These are phyloP conservation scores for Notarius quadriscutis DNA, from an alignment of 2,113 vertebrate species.

Conservation along the genomic window DNA sequence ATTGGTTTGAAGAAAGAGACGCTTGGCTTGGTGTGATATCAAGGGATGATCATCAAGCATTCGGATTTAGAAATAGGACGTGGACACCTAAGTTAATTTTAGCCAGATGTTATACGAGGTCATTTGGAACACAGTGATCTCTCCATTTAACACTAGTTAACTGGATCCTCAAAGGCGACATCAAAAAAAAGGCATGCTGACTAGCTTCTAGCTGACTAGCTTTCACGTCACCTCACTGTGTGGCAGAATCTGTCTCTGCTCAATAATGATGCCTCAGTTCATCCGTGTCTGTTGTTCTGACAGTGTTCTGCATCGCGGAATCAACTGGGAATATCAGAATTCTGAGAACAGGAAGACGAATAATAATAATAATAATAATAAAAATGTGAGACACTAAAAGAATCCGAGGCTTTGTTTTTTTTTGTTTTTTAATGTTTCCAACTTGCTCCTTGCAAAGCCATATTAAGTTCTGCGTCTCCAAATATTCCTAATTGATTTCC, in stretches of 20 bases:
- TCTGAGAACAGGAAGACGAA: not conserved
- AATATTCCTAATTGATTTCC: slow-evolving; percentile 68
- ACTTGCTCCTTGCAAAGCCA: slow-evolving; percentile 27
- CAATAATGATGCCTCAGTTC: not conserved
- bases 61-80: not conserved
- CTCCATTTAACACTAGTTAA: not conserved
- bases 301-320: not conserved
- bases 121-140: not conserved
- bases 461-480: slow-evolving; percentile 48
- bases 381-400: not conserved
- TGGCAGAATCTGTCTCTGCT: not conserved
- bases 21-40: not conserved
- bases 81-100: not conserved
- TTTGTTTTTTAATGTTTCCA: too few relatives aligned
- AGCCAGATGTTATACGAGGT: not conserved
- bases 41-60: not conserved
- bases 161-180: not conserved
- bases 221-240: not conserved
- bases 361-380: not conserved
- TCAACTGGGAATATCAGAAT: not conserved
- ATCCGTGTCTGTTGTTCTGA: not conserved
- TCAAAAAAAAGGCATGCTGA: not conserved
- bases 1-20: not conserved
- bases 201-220: too few relatives aligned
- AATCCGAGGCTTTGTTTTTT: not conserved